Evolutionary conservation across 2,797 vertebrate species (phyloP).

Genomic region (Anolis apletophallus): DNA sequence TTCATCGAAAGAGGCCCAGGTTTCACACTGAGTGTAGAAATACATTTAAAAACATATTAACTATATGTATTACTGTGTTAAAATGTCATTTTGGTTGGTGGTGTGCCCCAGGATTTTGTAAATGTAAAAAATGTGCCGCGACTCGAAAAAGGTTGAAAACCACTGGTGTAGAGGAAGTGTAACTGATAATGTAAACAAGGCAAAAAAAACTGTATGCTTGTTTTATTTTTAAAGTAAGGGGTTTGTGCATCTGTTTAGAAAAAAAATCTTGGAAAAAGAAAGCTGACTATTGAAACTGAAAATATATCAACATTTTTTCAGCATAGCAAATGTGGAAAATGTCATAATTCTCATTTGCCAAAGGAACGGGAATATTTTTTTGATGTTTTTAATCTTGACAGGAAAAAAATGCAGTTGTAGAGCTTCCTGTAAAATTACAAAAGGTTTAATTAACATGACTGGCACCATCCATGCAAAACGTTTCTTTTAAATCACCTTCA

Average conservation of each 20-base stretch:
- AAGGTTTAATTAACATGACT: constrained; percentile 17
- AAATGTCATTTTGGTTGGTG: too few relatives aligned
- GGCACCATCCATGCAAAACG: background rate
- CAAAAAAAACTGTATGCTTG: too few relatives aligned
- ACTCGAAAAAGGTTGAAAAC: too few relatives aligned
- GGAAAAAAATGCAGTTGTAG: background rate
- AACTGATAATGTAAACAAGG: too few relatives aligned
- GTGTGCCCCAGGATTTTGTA: too few relatives aligned
- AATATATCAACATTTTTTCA: constrained; percentile 23
- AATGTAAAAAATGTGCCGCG: too few relatives aligned
- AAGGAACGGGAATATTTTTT: background rate
- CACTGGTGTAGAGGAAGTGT: too few relatives aligned
- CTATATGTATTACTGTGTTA: too few relatives aligned
- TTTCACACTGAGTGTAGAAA: too few relatives aligned
- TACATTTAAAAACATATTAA: too few relatives aligned
- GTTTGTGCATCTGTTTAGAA: background rate
- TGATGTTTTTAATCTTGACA: background rate
- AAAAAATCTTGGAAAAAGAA: background rate
- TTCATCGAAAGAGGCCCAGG: too few relatives aligned
- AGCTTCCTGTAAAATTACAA: background rate
- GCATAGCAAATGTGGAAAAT: constrained; percentile 1
- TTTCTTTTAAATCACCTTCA: background rate
- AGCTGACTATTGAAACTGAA: background rate
- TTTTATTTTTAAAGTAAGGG: too few relatives aligned
- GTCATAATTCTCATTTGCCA: background rate